A percentile compares a stretch with the other conserved stretches of the same genome.
Conservation (phyloP, 2,113 vertebrate species). For the Myotis yumanensis region DNA sequence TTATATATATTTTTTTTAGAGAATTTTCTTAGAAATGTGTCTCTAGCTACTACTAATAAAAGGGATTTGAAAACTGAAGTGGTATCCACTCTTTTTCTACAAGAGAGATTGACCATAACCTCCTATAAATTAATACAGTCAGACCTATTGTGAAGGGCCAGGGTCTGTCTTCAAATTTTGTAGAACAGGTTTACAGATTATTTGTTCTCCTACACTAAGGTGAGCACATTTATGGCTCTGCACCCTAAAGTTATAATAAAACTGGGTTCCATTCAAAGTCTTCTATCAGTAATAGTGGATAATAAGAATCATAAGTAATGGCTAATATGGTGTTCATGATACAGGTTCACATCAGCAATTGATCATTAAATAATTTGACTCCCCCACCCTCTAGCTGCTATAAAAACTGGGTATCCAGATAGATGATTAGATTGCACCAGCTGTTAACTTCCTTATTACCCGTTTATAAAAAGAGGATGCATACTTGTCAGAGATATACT, state of each 20-base stretch:
- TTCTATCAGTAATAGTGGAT: conserved; percentile 59
- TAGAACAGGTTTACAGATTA: conserved; percentile 64
- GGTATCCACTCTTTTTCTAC: conserved; percentile 18
- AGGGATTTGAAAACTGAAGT: conserved; percentile 48
- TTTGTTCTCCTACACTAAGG: conserved; percentile 55
- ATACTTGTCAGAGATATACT: conserved; percentile 18
- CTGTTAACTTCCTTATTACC: conserved; percentile 71
- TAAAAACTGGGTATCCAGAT: conserved; percentile 76
- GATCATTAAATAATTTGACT: conserved; percentile 68
- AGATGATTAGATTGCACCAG: conserved; percentile 76
- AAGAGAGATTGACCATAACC: conserved; percentile 18
- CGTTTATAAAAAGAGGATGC: conserved; percentile 17
- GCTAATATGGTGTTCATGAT: conserved; percentile 68
- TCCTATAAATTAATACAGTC: conserved; percentile 22
- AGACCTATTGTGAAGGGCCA: not conserved
- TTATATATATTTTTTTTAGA: conserved; percentile 9
- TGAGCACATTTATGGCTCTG: conserved; percentile 71
- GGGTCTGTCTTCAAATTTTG: conserved; percentile 53
- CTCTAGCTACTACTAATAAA: conserved; percentile 60
- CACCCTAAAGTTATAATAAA: conserved; percentile 73
- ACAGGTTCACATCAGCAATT: conserved; percentile 68
- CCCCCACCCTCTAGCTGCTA: conserved; percentile 39
- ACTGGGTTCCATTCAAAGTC: conserved; percentile 71
- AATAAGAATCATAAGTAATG: conserved; percentile 58
- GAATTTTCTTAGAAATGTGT: conserved; percentile 59